Conservation (phyloP, 2,113 vertebrate genomes). For the Coturnix japonica region DNA sequence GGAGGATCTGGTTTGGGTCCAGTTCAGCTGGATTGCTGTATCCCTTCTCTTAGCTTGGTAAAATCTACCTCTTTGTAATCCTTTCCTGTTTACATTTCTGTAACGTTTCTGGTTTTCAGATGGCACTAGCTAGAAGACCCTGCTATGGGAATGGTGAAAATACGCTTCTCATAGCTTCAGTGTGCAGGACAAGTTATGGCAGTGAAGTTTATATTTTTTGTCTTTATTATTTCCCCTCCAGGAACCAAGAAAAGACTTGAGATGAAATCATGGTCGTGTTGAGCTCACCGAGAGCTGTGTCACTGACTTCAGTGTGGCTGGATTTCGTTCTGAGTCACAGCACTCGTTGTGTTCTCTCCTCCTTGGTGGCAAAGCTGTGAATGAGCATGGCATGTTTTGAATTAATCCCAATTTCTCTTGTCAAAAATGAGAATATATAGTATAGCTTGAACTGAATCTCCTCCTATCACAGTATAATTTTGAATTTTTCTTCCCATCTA, state of each 20-base stretch:
- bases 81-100: background rate
- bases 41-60: background rate
- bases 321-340: constrained; percentile 56
- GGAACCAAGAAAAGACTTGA: background rate
- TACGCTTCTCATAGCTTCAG: background rate
- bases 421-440: constrained; percentile 33
- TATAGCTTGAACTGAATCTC: constrained; percentile 10
- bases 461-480: background rate
- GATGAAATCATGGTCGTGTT: background rate
- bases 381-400: constrained; percentile 35
- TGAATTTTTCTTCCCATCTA: constrained; percentile 20
- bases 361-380: constrained; percentile 46
- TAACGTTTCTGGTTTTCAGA: background rate
- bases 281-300: constrained; percentile 15
- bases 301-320: constrained; percentile 16
- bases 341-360: constrained; percentile 22
- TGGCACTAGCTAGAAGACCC: background rate
- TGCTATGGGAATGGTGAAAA: background rate
- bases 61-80: background rate
- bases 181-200: background rate
- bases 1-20: background rate
- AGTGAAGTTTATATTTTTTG: background rate
- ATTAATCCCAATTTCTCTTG: constrained; percentile 32
- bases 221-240: background rate
- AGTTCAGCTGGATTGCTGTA: background rate